Evolutionary conservation across 2,797 vertebrate species (phyloP), one percentile per base, ranked within the genome.

Genomic region (Syngnathus rostellatus): DNA sequence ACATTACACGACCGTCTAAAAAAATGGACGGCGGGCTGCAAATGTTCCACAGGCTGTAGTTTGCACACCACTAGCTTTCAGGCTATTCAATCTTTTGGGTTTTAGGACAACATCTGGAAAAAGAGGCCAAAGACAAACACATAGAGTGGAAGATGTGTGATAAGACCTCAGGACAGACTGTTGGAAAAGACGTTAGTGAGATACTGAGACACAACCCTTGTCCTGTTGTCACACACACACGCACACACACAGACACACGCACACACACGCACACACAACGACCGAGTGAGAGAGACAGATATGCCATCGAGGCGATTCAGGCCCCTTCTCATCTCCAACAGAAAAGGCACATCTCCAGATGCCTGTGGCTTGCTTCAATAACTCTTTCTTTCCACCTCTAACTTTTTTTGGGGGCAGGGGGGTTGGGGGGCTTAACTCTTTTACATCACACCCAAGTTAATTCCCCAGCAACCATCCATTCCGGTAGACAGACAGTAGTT

Each of bases 301-400:
- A 80, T 86, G 84, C 89, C 88, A 88, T 89, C 79, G 68, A 25
- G 10, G 81, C 76, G 37, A 75, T 68, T 60, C 79, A 77, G 79
- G 82, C 81, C 80, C 76, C 80, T 76, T 82, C 84, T 85, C 74
- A 80, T 79, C 82, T 72, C 79, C 85, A 84, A 86, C 83, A 86
- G 79, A 85, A 76, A 78, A 77, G 70, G 79, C 79, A 75, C 81
- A 82, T 82, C 85, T 88, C 81, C 78, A 85, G 79, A 81, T 60
- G 64, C 82, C 74, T 40, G 46, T 82, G 74, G 76, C 77, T 78
- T 62, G 55, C 75, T 82, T 78, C 74, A 66, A 69, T 77, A n/a
- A 50, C 69, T 70, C 73, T 65, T 72, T 70, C 64, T 60, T 74
- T 74, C 64, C 60, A 54, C 41, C 69, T 68, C 63, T 31, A 57